Base-by-base conservation (phyloP, 2,888 invertebrate species). In the Melanostoma scalare region DNA sequence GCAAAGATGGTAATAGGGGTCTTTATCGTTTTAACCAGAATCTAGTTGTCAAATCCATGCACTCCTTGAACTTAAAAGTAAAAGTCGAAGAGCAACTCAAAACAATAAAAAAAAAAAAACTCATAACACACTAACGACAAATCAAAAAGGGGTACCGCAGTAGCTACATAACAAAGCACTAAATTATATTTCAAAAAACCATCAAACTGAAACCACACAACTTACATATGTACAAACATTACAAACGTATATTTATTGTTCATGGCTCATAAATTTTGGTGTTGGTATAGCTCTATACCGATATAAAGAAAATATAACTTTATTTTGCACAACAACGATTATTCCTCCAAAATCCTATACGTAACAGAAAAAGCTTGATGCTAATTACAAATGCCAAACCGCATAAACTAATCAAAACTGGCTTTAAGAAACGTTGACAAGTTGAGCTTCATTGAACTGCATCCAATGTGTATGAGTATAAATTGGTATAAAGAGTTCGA, bases 231-330 rank as follows among this genome's bases (percentile, higher is more conserved):
- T 20, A 20, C 20, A 20, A 20, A 20, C 20, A 20, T 20, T 20
- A 20, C 20, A 20, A 46, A 35, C 9, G 20, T 30, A 46, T n/a
- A 35, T 4, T 46, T 33, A 74, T 71, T 58, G 69, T 75, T 75
- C 76, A 80, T 60, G 80, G 69, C 46, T 80, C 76, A 80, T 80
- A 76, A 80, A 80, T 38, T 52, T 38, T 35, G 1, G 40, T 53
- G 58, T 36, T 63, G 50, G 44, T 42, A 55, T 30, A 67, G 53
- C 30, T 76, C 65, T 20, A 20, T n/a, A 30, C 73, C 52, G 46
- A 52, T 50, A 35, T 67, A 52, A 40, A 73, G 42, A 60, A 50
- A 65, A 44, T 60, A 38, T 6, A 60, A 72, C 35, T 65, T 46
- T 58, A 72, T 65, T 77, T 65, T 20, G 44, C 65, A 63, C 77